Evolutionary conservation across 2,113 vertebrate genomes (phyloP), one percentile per base, ranked within the genome.

Genomic region (Chionis minor): DNA sequence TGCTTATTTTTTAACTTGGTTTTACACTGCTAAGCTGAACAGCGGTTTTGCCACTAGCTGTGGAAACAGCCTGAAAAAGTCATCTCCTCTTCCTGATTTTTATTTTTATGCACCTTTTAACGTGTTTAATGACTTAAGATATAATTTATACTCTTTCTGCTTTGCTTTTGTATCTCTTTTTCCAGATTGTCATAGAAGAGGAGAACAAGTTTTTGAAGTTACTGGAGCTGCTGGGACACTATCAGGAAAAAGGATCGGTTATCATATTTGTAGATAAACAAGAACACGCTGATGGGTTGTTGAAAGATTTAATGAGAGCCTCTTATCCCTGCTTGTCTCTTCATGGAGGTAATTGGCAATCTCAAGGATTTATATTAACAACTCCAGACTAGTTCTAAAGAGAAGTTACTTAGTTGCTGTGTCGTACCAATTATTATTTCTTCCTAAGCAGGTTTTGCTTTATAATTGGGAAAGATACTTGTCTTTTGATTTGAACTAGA

Each of bases 261-360:
- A 99, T 99, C 90, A 99, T 99, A 94, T 99, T 99, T 96, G 99
- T 99, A 91, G 99, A 99, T 98, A 99, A 99, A 86, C 99, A 99
- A 93, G 99, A 99, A 93, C 99, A 99, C 0, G 99, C 99, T 8
- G 99, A 99, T 55, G 98, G 94, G 3, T 97, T 99, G 89, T 96
- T 99, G 33, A 99, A 99, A 97, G 99, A 99, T 96, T 98, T 99
- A 94, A 99, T 99, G 99, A 99, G 99, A 97, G 99, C 99, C 32
- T 99, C 99, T 26, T 99, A 99, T 51, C 99, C 99, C 62, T 99
- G 99, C 98, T 98, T 99, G 98, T 99, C 99, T 79, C 99, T 99
- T 87, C 99, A 99, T 54, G 99, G 99, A 99, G 99, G 99, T 99
- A 98, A 63, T 61, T n/a, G 71, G 40, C 81, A 72, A 15, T 81